Evolutionary conservation across 1,140 invertebrate species (phyloP), one percentile per base, ranked within the genome.

Genomic region (Archegozetes longisetosus): DNA sequence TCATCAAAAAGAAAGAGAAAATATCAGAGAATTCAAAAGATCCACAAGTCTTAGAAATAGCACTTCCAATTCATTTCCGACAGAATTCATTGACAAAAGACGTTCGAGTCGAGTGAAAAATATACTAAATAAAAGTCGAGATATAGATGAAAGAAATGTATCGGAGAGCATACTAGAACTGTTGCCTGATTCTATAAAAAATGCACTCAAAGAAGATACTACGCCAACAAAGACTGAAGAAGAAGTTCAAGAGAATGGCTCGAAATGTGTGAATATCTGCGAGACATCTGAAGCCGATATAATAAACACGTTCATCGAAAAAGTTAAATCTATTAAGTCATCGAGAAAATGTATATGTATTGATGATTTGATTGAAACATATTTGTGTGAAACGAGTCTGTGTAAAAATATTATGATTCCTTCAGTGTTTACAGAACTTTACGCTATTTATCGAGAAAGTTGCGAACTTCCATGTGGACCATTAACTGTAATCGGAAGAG

Each of bases 41-140:
- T 40, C 32, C 17, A 40, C 6, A 9, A 40, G 32, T 40, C 32
- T 40, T 6, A 6, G 32, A 6, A 40, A 40, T 17, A 40, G n/a
- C 20, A 55, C 46, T 6, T 56, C 54, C 20, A 27, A 40, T 26
- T 20, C 13, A 24, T 63, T 61, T 55, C 52, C 61, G n/a, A 27
- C 53, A 14, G 62, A 64, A 17, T 62, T 48, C 61, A 22, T 51
- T 23, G 62, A 64, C 26, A 61, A 64, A 51, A n/a, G 62, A 53
- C 20, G 62, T 27, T 64, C 62, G 26, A 53, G 23, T 23, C 29
- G 62, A 40, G 59, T 58, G 3, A 55, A 61, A 40, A 53, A 22
- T 24, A 63, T 29, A 24, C 51, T 29, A 53, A 62, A 26, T 53
- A 26, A 53, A 27, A 55, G 14, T 25, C 51, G 50, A 6, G n/a